phyloP scores from a whole-genome alignment of 1,140 invertebrate genomes.

The Drepana arcuata region DNA sequence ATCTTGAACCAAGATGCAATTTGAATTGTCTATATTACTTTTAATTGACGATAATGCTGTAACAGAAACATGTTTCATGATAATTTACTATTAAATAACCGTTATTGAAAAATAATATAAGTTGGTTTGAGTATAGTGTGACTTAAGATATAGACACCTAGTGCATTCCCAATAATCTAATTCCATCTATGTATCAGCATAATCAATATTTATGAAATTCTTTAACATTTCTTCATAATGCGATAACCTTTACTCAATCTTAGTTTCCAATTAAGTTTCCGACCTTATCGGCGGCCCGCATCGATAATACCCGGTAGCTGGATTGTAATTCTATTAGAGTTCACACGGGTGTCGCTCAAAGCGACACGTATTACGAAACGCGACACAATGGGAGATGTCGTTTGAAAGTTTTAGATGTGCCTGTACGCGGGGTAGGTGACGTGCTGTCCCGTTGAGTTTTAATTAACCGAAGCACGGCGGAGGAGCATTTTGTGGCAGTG shows the following conservation, averaged over 20 bases:
- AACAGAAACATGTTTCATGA: slow-evolving; percentile 56
- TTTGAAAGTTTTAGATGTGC: slow-evolving; percentile 32
- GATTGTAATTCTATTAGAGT: slow-evolving; percentile 26
- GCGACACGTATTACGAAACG: slow-evolving; percentile 30
- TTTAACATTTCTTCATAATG: too few species aligned
- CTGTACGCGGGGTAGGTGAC: slow-evolving; percentile 37
- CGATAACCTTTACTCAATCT: slow-evolving; percentile 22
- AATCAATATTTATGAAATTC: too few species aligned
- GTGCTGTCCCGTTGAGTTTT: slow-evolving; percentile 59
- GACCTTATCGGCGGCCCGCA: slow-evolving; percentile 25
- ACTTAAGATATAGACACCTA: not conserved
- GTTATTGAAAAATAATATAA: too few species aligned
- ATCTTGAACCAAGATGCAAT: slow-evolving; percentile 91
- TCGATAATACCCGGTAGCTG: slow-evolving; percentile 32
- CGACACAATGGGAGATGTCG: slow-evolving; percentile 44
- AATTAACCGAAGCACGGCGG: slow-evolving; percentile 56
- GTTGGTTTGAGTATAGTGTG: slow-evolving; percentile 4
- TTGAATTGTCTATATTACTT: slow-evolving; percentile 85
- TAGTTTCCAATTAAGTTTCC: slow-evolving; percentile 29
- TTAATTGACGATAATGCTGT: slow-evolving; percentile 90
- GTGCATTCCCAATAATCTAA: not conserved
- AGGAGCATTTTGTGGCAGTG: slow-evolving; percentile 52
- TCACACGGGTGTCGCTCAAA: slow-evolving; percentile 27
- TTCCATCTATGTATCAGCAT: not conserved
- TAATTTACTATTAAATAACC: too few species aligned